Conservation (phyloP, 2,113 vertebrate species). For the Dromiciops gliroides region DNA sequence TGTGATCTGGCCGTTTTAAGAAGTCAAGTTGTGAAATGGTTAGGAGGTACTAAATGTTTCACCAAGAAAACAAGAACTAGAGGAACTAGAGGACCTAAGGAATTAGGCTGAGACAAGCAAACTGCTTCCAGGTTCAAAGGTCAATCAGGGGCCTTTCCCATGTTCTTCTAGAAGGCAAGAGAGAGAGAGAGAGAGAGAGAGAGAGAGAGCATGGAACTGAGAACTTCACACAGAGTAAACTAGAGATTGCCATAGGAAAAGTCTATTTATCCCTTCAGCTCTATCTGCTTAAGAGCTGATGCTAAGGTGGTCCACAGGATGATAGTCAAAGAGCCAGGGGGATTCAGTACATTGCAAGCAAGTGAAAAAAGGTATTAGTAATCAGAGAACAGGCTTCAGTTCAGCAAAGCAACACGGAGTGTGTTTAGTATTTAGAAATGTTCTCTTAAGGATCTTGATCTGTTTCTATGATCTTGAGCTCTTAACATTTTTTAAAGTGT, state of each 20-base stretch:
- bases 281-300: not conserved
- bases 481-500: not conserved
- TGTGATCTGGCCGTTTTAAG: not conserved
- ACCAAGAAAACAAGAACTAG: not conserved
- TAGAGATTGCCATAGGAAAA: not conserved
- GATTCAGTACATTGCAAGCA: no score
- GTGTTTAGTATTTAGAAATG: not conserved
- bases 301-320: not conserved
- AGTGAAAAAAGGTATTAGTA: not conserved
- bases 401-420: not conserved
- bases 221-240: not conserved
- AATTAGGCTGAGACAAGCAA: not conserved
- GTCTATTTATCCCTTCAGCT: not conserved
- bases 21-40: not conserved
- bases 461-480: not conserved
- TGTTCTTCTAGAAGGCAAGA: not conserved
- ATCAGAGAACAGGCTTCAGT: not conserved
- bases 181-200: no score
- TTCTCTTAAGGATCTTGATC: not conserved
- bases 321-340: no score
- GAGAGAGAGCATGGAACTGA: not conserved
- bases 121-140: not conserved
- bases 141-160: not conserved
- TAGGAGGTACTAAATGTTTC: not conserved
- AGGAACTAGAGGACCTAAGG: not conserved